Evolutionary conservation across 2,888 invertebrate species (phyloP).

Genomic region (Lapara coniferarum): DNA sequence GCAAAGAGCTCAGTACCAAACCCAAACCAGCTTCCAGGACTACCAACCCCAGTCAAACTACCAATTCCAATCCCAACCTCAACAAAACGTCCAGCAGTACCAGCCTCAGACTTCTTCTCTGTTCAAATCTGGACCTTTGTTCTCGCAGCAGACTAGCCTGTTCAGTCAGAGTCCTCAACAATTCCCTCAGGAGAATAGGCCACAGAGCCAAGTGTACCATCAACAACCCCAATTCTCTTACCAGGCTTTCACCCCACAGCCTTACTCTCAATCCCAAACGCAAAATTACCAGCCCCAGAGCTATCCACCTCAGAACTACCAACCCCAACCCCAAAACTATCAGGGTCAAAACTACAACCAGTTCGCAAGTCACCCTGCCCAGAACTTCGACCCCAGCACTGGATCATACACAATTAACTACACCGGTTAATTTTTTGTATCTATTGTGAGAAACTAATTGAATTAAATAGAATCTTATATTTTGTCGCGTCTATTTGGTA

Average conservation of each 20-base stretch:
- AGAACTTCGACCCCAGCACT: conserved; percentile 88
- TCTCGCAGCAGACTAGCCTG: conserved; percentile 55
- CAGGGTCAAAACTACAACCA: conserved; percentile 70
- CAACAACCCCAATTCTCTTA: conserved; percentile 74
- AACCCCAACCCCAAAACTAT: conserved; percentile 47
- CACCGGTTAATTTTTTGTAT: conserved; percentile 71
- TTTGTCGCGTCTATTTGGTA: neutral
- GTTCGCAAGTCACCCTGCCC: conserved; percentile 87
- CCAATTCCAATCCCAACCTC: conserved; percentile 46
- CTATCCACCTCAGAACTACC: conserved; percentile 46
- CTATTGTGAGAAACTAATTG: neutral
- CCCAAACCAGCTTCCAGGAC: conserved; percentile 47
- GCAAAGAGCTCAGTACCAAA: conserved; percentile 46
- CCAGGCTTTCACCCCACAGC: conserved; percentile 66
- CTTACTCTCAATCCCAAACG: conserved; percentile 47
- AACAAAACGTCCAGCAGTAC: conserved; percentile 41
- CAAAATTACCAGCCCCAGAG: conserved; percentile 58
- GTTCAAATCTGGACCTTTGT: conserved; percentile 46
- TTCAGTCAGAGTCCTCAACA: conserved; percentile 65
- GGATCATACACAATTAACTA: conserved; percentile 92
- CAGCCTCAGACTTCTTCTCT: conserved; percentile 47
- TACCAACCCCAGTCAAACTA: conserved; percentile 36
- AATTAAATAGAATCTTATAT: neutral
- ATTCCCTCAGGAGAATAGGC: conserved; percentile 62
- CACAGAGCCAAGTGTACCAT: conserved; percentile 73